Conservation (phyloP, 2,113 vertebrate species). For the Cinclus mexicanus region DNA sequence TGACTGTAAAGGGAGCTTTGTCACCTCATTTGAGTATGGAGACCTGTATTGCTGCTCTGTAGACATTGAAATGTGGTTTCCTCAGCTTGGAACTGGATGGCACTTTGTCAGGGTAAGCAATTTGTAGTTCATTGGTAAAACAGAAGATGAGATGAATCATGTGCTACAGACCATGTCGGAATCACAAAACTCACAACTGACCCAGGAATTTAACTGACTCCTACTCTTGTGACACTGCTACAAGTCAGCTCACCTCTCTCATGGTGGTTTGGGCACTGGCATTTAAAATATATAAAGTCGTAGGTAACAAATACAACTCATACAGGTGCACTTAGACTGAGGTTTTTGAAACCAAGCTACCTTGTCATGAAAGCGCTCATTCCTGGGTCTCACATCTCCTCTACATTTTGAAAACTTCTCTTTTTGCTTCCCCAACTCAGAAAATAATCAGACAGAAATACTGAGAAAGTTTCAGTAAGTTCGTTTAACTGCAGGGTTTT, state of each 20-base stretch:
- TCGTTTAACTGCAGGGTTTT: neutral
- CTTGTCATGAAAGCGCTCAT: neutral
- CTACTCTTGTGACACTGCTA: neutral
- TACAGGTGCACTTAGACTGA: neutral
- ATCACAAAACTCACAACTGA: neutral
- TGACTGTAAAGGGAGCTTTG: neutral
- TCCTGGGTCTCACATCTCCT: neutral
- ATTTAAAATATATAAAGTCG: neutral
- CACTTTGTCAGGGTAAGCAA: neutral
- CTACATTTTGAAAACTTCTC: neutral
- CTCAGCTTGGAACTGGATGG: neutral
- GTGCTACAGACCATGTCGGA: neutral
- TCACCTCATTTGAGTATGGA: neutral
- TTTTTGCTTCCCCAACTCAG: neutral
- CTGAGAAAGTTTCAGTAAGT: neutral
- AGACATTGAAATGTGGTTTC: neutral
- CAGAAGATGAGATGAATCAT: fast-evolving
- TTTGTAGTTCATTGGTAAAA: neutral
- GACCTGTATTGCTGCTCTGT: fast-evolving
- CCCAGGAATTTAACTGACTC: neutral
- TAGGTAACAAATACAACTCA: neutral
- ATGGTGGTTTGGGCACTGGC: neutral
- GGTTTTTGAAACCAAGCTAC: neutral
- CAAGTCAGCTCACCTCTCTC: neutral
- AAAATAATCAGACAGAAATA: neutral